Base-by-base conservation (phyloP, 2,888 invertebrate species). In the Platerodrilus igneus region DNA sequence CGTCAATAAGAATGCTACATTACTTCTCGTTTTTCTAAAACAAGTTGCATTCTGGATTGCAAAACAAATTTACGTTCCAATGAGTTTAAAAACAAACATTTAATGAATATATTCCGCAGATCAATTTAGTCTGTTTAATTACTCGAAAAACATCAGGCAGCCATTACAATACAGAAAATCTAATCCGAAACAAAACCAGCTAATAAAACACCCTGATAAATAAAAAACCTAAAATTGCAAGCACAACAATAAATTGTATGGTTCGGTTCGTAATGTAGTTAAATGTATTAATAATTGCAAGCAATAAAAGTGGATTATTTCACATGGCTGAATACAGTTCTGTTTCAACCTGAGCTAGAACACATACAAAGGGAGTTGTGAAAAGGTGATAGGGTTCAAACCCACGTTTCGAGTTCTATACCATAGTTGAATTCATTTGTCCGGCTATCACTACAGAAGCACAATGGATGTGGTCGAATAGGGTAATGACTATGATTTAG, bases 261-360 rank as follows among this genome's bases (percentile, higher is more conserved):
- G 58, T 55, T 57, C 56, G 53, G 49, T 46, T 41, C 52, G 58
- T 64, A 64, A 64, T 64, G 60, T 58, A 62, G 61, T 64, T 63
- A 64, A 64, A 65, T 64, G 64, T 63, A 64, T 64, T 64, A 65
- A 65, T 64, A 65, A 65, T 65, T 64, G 62, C 64, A 59, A 65
- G 64, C 65, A 64, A 65, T 64, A 65, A 64, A 64, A 64, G 59
- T 62, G 60, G 64, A 65, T 65, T 63, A 64, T 64, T 65, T 60
- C 63, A 63, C 62, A 62, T 63, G 63, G 45, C 34, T 49, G 58
- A 52, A 48, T 56, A 52, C 59, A 51, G 56, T 53, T 49, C 56
- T 59, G 57, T 59, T 59, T 57, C 57, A 57, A 47, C 37, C 47
- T 35, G 41, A 40, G 37, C 42, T 50, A 26, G 32, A 41, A 42